These are phyloP conservation scores for Acanthosepion lycidas DNA, from an alignment of 2,888 invertebrate species.

Conservation along the genomic window DNA sequence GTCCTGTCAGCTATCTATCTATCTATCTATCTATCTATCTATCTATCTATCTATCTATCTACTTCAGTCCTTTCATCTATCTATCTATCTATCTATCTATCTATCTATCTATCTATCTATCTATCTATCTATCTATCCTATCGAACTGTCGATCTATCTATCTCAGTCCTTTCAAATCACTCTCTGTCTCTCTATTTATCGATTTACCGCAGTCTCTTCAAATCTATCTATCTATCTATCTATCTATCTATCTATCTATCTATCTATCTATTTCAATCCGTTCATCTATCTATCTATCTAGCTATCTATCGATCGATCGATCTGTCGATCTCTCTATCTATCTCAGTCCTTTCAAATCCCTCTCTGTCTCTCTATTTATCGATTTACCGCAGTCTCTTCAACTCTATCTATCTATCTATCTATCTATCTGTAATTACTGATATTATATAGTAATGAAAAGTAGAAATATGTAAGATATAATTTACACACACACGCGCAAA, in stretches of 20 bases:
- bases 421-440: not conserved
- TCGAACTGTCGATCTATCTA: not conserved
- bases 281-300: not conserved
- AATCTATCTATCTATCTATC: not conserved
- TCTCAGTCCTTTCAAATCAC: too few species aligned
- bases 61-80: not conserved
- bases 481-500: too few species aligned
- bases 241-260: not conserved
- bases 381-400: too few species aligned
- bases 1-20: not conserved
- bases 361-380: too few species aligned
- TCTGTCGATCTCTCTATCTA: not conserved
- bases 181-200: too few species aligned
- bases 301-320: too few species aligned
- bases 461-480: too few species aligned
- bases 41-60: not conserved
- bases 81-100: not conserved
- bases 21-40: not conserved
- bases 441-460: not conserved
- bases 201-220: too few species aligned
- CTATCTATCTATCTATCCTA: not conserved
- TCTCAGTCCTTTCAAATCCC: too few species aligned
- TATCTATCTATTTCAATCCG: too few species aligned
- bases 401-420: not conserved
- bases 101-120: not conserved